Percentiles rank a stretch among this genome's conserved stretches.
These are phyloP conservation scores for Gallinago media DNA, from an alignment of 2,113 vertebrate genomes.

Conservation along the genomic window DNA sequence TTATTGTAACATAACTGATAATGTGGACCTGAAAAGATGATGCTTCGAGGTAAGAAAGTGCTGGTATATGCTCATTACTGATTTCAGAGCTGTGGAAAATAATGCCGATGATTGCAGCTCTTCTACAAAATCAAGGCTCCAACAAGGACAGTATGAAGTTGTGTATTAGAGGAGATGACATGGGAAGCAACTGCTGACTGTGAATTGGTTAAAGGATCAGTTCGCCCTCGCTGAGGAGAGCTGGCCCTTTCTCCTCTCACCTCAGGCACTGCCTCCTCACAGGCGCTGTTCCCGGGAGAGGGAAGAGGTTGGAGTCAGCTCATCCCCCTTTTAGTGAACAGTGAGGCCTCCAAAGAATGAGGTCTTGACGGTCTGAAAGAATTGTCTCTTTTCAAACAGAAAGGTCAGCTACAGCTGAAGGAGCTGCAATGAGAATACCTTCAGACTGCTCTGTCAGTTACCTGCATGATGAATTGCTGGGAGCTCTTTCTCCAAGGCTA, in stretches of 20 bases:
- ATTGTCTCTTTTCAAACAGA: slow-evolving; percentile 37
- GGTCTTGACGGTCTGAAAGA: slow-evolving; percentile 1
- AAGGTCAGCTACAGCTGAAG: slow-evolving; percentile 19
- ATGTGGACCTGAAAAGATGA: background rate
- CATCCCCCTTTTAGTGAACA: background rate
- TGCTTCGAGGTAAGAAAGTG: background rate
- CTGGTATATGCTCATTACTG: background rate
- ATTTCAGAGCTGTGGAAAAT: background rate
- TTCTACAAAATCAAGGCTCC: background rate
- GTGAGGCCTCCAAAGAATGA: background rate
- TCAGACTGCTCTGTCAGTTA: background rate
- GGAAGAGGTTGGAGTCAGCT: too few species aligned
- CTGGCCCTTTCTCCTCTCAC: too few species aligned
- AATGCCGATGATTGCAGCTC: background rate
- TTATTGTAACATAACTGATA: background rate
- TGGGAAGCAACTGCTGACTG: background rate
- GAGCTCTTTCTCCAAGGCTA: background rate
- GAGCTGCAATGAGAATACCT: background rate
- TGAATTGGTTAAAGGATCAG: background rate
- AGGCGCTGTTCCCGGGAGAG: too few species aligned
- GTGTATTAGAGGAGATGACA: background rate
- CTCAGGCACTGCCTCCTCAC: too few species aligned
- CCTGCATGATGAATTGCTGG: background rate
- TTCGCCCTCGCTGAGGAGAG: background rate
- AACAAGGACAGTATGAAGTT: background rate